Percentiles rank a stretch among this genome's conserved stretches.
phyloP scores from a whole-genome alignment of 2,797 vertebrate genomes.

The Huso huso region DNA sequence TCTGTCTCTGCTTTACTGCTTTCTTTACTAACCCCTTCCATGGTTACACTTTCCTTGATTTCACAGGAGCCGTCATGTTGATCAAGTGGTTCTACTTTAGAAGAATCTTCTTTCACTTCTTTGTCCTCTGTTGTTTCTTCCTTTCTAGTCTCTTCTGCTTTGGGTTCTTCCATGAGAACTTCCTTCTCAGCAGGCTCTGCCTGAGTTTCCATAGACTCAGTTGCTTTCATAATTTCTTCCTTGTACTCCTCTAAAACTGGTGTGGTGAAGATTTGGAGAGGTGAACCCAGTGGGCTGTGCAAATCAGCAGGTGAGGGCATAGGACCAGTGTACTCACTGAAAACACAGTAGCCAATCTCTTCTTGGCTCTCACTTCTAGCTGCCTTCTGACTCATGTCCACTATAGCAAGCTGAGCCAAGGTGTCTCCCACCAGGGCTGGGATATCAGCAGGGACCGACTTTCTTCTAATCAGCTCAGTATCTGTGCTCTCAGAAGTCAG shows the following conservation, averaged over 20 bases:
- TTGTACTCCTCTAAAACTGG: slow-evolving; percentile 55
- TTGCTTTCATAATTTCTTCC: slow-evolving; percentile 46
- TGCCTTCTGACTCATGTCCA: slow-evolving; percentile 49
- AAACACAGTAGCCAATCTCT: slow-evolving; percentile 95
- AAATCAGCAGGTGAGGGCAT: slow-evolving; percentile 86
- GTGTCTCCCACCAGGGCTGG: slow-evolving; percentile 46
- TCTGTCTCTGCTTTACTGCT: slow-evolving; percentile 8
- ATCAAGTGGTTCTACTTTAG: slow-evolving; percentile 30
- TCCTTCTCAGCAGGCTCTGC: neutral
- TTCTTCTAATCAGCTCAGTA: slow-evolving; percentile 66
- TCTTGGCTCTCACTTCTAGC: slow-evolving; percentile 83
- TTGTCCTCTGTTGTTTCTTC: slow-evolving; percentile 24
- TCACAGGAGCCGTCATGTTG: neutral
- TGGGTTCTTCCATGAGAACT: slow-evolving; percentile 13
- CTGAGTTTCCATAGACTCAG: slow-evolving; percentile 37
- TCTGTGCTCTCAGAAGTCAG: slow-evolving; percentile 81
- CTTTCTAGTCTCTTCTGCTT: slow-evolving; percentile 14
- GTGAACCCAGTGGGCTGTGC: slow-evolving; percentile 57
- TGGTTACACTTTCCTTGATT: slow-evolving; percentile 14
- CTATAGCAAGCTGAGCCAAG: slow-evolving; percentile 50
- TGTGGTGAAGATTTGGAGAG: slow-evolving; percentile 52
- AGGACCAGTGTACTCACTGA: slow-evolving; percentile 94
- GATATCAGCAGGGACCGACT: slow-evolving; percentile 65
- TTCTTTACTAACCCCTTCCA: slow-evolving; percentile 8
- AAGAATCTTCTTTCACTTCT: slow-evolving; percentile 29